phyloP scores from a whole-genome alignment of 2,797 vertebrate species.

The Furcifer pardalis region DNA sequence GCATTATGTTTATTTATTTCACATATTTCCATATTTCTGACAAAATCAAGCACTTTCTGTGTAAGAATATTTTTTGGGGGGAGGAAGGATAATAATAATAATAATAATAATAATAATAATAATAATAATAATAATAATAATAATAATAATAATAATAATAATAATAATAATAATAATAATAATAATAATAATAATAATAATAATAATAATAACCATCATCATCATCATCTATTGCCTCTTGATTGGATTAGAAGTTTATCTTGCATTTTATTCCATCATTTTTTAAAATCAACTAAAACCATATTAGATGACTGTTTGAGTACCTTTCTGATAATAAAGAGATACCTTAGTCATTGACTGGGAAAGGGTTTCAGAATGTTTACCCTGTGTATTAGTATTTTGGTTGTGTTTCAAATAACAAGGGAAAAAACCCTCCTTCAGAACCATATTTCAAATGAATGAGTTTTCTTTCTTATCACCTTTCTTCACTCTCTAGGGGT shows the following conservation, averaged over 20 bases:
- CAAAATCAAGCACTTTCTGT: slow-evolving; percentile 11
- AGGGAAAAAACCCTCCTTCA: too few relatives aligned
- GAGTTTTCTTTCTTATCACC: too few relatives aligned
- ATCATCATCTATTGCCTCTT: neutral
- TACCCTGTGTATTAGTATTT: neutral
- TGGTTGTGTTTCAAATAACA: neutral
- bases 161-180: too few relatives aligned
- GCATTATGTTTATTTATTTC: slow-evolving; percentile 44
- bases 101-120: too few relatives aligned
- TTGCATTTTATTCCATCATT: slow-evolving; percentile 19
- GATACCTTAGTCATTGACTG: neutral
- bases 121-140: too few relatives aligned
- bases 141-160: too few relatives aligned
- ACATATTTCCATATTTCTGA: slow-evolving; percentile 51
- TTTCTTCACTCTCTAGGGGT: too few relatives aligned
- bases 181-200: too few relatives aligned
- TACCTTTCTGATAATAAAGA: neutral
- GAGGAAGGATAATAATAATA: too few relatives aligned
- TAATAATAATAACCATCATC: too few relatives aligned
- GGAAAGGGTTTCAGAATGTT: neutral
- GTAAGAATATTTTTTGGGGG: slow-evolving; percentile 4
- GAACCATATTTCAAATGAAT: too few relatives aligned
- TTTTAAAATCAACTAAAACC: neutral
- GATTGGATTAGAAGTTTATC: neutral
- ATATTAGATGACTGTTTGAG: neutral